These are phyloP conservation scores for Caenorhabditis sp. DNA, from an alignment of 2,888 invertebrate species.

Conservation along the genomic window DNA sequence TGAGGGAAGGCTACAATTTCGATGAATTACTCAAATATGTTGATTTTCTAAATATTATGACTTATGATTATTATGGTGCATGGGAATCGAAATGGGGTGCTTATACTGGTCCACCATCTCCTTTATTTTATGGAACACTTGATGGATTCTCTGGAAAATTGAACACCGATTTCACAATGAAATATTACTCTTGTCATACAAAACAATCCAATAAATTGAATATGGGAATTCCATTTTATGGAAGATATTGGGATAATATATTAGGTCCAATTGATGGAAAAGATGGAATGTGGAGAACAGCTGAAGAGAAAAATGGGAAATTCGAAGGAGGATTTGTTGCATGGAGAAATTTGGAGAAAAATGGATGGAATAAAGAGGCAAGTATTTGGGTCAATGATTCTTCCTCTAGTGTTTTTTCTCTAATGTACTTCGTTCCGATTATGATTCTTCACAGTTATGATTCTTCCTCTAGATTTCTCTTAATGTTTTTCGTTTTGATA, in stretches of 20 bases:
- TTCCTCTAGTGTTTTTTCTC: too few species aligned
- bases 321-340: slow-evolving; percentile 65
- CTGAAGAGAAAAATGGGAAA: slow-evolving; percentile 51
- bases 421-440: too few species aligned
- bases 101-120: slow-evolving; percentile 70
- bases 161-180: slow-evolving; percentile 69
- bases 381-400: too few species aligned
- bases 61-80: slow-evolving; percentile 70
- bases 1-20: slow-evolving; percentile 68
- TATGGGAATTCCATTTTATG: slow-evolving; percentile 70
- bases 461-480: too few species aligned
- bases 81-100: slow-evolving; percentile 69
- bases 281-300: slow-evolving; percentile 69
- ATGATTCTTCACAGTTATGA: too few species aligned
- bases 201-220: slow-evolving; percentile 54
- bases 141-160: slow-evolving; percentile 67
- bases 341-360: slow-evolving; percentile 64
- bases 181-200: slow-evolving; percentile 68
- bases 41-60: slow-evolving; percentile 71
- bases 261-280: slow-evolving; percentile 61
- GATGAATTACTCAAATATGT: slow-evolving; percentile 59
- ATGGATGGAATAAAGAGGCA: too few species aligned
- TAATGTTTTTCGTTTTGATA: too few species aligned
- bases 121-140: slow-evolving; percentile 65
- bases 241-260: slow-evolving; percentile 68